These are phyloP conservation scores for Xanthia togata DNA, from an alignment of 2,888 invertebrate genomes.

Conservation along the genomic window DNA sequence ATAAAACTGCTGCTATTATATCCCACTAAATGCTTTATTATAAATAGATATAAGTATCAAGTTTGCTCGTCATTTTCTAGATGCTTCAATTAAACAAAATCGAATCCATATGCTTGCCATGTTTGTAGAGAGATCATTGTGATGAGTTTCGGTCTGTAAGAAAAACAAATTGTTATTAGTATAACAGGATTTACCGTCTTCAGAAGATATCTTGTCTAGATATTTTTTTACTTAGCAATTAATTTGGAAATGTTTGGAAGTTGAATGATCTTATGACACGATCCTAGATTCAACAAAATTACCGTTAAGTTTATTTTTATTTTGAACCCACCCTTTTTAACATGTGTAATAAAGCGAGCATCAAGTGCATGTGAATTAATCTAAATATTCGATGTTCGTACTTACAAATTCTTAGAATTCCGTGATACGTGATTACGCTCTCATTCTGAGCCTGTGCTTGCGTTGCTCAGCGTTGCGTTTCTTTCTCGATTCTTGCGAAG, in stretches of 20 bases:
- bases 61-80: slow-evolving; percentile 71
- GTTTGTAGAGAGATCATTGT: slow-evolving; percentile 63
- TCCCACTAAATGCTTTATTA: slow-evolving; percentile 75
- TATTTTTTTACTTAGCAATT: neutral
- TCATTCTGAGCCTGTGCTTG: slow-evolving; percentile 54
- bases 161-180: slow-evolving; percentile 27
- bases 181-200: neutral
- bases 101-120: slow-evolving; percentile 64
- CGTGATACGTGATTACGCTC: slow-evolving; percentile 48
- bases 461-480: slow-evolving; percentile 54
- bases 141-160: slow-evolving; percentile 52
- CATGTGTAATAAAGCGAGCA: neutral
- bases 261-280: neutral
- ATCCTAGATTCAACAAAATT: neutral
- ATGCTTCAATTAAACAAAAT: slow-evolving; percentile 66
- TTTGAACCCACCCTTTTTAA: neutral
- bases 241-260: neutral
- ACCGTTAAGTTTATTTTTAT: neutral
- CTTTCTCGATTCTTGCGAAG: slow-evolving; percentile 47
- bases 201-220: neutral
- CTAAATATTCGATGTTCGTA: slow-evolving; percentile 9
- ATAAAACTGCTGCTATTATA: slow-evolving; percentile 48
- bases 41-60: slow-evolving; percentile 68
- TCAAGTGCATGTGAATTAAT: neutral
- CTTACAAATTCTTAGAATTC: slow-evolving; percentile 51